phyloP scores from a whole-genome alignment of 2,113 vertebrate genomes.

The Sinosuthora webbiana region DNA sequence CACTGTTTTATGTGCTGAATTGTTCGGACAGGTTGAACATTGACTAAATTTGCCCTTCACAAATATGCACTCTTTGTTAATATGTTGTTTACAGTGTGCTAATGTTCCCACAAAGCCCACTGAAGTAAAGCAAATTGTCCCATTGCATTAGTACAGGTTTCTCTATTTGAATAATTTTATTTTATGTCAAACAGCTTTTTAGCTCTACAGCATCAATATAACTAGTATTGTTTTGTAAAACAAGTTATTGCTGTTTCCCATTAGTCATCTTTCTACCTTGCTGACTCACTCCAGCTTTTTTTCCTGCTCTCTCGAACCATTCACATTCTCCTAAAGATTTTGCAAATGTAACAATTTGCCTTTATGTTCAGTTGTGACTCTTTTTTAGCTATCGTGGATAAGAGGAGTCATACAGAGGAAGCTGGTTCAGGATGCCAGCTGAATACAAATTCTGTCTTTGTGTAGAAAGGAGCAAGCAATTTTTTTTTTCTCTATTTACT shows the following conservation, averaged over 20 bases:
- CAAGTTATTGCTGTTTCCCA: slow-evolving; percentile 55
- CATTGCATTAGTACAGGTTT: slow-evolving; percentile 41
- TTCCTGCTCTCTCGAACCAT: not conserved
- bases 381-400: not conserved
- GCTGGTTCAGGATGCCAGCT: not conserved
- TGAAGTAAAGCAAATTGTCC: slow-evolving; percentile 17
- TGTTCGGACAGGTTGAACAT: not conserved
- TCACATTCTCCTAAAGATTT: slow-evolving; percentile 12
- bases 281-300: slow-evolving; percentile 19
- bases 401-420: not conserved
- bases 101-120: slow-evolving; percentile 10
- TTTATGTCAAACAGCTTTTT: slow-evolving; percentile 54
- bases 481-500: not conserved
- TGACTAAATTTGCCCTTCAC: slow-evolving; percentile 29
- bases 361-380: not conserved
- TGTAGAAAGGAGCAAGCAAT: not conserved
- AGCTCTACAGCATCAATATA: slow-evolving; percentile 11
- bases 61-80: not conserved
- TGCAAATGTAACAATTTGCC: not conserved
- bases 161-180: slow-evolving; percentile 55
- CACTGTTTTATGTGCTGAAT: not conserved
- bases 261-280: slow-evolving; percentile 60
- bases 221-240: slow-evolving; percentile 58
- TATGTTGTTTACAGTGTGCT: not conserved
- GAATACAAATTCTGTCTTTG: not conserved